Conservation (phyloP, 2,797 vertebrate genomes). For the Dendrocincla tyrannina region DNA sequence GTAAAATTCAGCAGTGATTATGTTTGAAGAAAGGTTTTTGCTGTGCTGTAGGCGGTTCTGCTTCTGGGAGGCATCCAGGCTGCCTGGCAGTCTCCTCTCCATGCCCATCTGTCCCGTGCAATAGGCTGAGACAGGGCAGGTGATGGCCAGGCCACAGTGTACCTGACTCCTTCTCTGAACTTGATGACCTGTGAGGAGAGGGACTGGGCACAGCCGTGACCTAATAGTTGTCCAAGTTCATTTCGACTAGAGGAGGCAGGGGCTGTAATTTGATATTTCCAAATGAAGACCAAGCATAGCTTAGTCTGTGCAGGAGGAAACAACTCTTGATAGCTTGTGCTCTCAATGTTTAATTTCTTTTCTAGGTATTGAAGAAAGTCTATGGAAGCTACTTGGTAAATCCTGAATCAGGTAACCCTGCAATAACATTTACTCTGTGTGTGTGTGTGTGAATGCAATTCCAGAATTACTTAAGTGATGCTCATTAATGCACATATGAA, state of each 20-base stretch:
- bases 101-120: not conserved
- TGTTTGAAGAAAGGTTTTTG: conserved; percentile 11
- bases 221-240: not conserved
- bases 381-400: conserved; percentile 91
- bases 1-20: conserved; percentile 38
- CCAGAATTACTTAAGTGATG: not conserved
- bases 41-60: conserved; percentile 19
- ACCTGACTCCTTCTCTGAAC: not conserved
- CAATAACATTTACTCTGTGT: not conserved
- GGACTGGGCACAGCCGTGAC: rapidly evolving
- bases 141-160: rapidly evolving
- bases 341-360: conserved; percentile 38
- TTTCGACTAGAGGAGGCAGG: not conserved
- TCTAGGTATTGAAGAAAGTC: conserved; percentile 92
- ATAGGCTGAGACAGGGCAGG: not conserved
- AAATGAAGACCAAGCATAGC: not conserved
- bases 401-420: conserved; percentile 86
- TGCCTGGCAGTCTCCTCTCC: not conserved
- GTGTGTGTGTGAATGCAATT: not conserved
- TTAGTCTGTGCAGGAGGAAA: not conserved
- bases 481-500: not conserved
- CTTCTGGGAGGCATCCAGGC: conserved; percentile 15
- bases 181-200: rapidly evolving
- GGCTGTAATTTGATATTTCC: not conserved
- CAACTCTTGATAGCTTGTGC: not conserved